Base-by-base conservation (phyloP, 2,113 vertebrate genomes). In the Oceanites oceanicus region DNA sequence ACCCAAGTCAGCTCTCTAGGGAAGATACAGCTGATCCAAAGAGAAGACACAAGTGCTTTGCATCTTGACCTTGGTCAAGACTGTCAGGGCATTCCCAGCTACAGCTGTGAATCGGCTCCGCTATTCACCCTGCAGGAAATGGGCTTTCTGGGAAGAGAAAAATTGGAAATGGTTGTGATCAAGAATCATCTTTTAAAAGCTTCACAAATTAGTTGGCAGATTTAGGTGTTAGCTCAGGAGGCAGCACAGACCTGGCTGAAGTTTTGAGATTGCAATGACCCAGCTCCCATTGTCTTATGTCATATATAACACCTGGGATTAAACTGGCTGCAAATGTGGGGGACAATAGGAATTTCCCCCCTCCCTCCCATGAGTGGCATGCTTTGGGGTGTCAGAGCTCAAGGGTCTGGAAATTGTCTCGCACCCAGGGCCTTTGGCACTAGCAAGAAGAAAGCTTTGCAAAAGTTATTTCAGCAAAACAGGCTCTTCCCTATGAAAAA, bases 351-450 rank as follows among this genome's bases (percentile, higher is more conserved):
- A 76, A 25, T 50, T 44, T 44, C 3, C 4, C 22, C 49, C 11
- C 15, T 73, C 32, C 11, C 17, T 79, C 40, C 32, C 10, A 11
- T 40, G 13, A 52, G 45, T 16, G 15, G 23, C 49, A 81, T 55
- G 26, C n/a, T 70, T 34, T 65, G 36, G 34, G 23, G 10, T 70
- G 34, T 62, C 19, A 32, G 34, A 73, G 7, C 27, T 63, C 34
- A 21, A 11, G 11, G 26, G 27, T 59, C 26, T 13, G 13, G 38
- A n/a, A 21, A 8, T 6, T 49, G 53, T 32, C 34, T 55, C 4
- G 2, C 13, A 23, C 27, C 38, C 18, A n/a, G 40, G 21, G 13
- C 53, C 32, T 50, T 62, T 0, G 0, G 23, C 36, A 22, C 23
- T 15, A 34, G 26, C 1, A 0, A 16, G 10, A 38, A 3, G 23